Percentiles rank a stretch among this genome's conserved stretches.
These are phyloP conservation scores for Drosophila silvestris DNA, from an alignment of 2,888 invertebrate species.

Conservation along the genomic window DNA sequence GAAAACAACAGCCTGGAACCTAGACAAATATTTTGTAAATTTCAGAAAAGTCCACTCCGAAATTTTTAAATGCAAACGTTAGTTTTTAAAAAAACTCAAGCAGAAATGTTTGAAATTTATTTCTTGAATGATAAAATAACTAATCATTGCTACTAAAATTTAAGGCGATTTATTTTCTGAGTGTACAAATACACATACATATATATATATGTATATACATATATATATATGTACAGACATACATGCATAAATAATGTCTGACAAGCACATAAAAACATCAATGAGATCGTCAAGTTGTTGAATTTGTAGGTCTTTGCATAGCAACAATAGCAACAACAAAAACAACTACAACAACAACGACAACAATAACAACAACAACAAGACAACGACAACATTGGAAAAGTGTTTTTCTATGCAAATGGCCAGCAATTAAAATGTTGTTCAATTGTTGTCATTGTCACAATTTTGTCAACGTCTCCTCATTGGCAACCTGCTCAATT, in stretches of 20 bases:
- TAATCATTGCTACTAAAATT: background rate
- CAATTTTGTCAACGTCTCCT: slow-evolving; percentile 50
- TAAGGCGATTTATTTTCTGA: background rate
- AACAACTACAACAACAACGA: slow-evolving; percentile 2
- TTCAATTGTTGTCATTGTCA: slow-evolving; percentile 71
- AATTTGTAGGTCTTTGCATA: slow-evolving; percentile 38
- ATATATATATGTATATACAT: background rate
- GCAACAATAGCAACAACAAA: slow-evolving; percentile 2
- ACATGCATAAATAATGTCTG: slow-evolving; percentile 59
- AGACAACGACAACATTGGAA: background rate
- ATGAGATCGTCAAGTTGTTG: slow-evolving; percentile 66
- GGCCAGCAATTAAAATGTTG: slow-evolving; percentile 73
- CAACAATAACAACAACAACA: background rate
- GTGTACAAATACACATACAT: slow-evolving; percentile 9
- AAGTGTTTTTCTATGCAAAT: slow-evolving; percentile 60
- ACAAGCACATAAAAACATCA: slow-evolving; percentile 72
- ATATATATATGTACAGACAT: slow-evolving; percentile 1
- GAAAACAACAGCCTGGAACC: no score
- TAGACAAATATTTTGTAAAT: no score
- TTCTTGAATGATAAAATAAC: background rate
- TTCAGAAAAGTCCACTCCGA: no score
- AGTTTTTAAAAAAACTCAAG: no score
- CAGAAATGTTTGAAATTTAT: background rate
- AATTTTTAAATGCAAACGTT: no score
- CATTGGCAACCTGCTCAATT: slow-evolving; percentile 50